phyloP scores from a whole-genome alignment of 1,140 invertebrate genomes.

The Euwallacea similis region DNA sequence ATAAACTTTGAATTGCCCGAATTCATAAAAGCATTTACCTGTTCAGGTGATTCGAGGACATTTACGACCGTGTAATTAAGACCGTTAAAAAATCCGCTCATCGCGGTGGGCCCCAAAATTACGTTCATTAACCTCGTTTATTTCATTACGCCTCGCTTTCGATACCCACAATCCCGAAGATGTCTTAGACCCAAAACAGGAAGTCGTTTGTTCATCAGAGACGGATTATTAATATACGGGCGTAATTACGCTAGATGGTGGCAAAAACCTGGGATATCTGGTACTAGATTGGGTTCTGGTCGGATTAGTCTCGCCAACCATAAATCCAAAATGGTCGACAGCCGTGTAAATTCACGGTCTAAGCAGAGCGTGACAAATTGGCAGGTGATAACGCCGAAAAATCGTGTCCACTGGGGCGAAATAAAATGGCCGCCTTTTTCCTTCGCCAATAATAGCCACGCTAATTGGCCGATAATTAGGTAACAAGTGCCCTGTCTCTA shows the following conservation, averaged over 20 bases:
- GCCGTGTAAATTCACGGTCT: constrained; percentile 23
- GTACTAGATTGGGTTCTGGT: constrained; percentile 13
- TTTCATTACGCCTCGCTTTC: neutral
- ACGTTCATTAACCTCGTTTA: constrained; percentile 1
- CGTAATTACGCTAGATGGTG: too few species aligned
- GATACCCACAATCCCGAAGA: too few species aligned
- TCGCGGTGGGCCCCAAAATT: neutral
- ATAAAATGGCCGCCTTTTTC: constrained; percentile 29
- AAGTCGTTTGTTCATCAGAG: too few species aligned
- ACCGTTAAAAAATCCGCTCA: neutral
- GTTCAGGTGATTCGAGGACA: constrained; percentile 4
- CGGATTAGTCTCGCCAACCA: constrained; percentile 13
- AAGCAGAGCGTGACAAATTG: constrained; percentile 38
- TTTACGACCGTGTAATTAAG: constrained; percentile 1
- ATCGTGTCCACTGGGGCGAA: constrained; percentile 25
- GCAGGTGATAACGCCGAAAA: constrained; percentile 35
- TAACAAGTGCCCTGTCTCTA: neutral
- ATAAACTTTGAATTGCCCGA: constrained; percentile 1
- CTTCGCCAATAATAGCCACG: neutral
- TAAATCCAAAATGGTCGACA: constrained; percentile 33
- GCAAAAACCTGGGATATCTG: neutral
- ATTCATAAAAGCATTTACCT: constrained; percentile 6
- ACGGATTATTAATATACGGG: too few species aligned
- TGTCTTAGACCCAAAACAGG: too few species aligned
- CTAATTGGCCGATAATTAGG: neutral